Evolutionary conservation across 2,888 invertebrate genomes (phyloP), one percentile per base, ranked within the genome.

Genomic region (Allolobophora icterica): DNA sequence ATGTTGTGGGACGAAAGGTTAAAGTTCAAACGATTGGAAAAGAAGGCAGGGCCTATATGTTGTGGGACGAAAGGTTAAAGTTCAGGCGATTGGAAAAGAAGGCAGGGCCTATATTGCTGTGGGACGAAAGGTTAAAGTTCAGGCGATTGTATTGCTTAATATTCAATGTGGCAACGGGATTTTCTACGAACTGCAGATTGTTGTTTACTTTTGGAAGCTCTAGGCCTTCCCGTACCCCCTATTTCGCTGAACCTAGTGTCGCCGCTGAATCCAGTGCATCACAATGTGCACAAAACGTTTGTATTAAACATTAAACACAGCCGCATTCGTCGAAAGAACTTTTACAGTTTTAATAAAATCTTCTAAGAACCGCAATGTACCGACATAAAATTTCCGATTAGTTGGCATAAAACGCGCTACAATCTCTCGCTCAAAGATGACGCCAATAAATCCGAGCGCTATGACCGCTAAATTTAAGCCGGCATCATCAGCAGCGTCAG

Each of bases 311-410:
- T 11, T n/a, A n/a, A n/a, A 52, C 6, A 52, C 52, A 52, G 71
- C 71, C 8, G 6, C n/a, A 1, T 71, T 0, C n/a, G 71, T n/a
- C 30, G 11, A 71, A 71, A 6, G n/a, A 71, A 52, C 52, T n/a
- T 71, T 71, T n/a, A 71, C 71, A 71, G 71, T n/a, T 71, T 71
- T 71, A 30, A 71, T 71, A 71, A 71, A 71, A 71, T n/a, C 71
- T n/a, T 71, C 71, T 52, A 52, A 52, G 52, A 52, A 52, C 71
- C n/a, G n/a, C 30, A n/a, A 71, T n/a, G n/a, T 71, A n/a, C n/a
- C 71, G 71, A 71, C 71, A 71, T 71, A 71, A 71, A n/a, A 71
- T 71, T 30, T n/a, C 71, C 71, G 71, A 71, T 71, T 71, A 71
- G 71, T 71, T 71, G 71, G 71, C 71, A 71, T n/a, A 71, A 71